Conservation (phyloP, 2,888 invertebrate genomes). For the Altica lythri region DNA sequence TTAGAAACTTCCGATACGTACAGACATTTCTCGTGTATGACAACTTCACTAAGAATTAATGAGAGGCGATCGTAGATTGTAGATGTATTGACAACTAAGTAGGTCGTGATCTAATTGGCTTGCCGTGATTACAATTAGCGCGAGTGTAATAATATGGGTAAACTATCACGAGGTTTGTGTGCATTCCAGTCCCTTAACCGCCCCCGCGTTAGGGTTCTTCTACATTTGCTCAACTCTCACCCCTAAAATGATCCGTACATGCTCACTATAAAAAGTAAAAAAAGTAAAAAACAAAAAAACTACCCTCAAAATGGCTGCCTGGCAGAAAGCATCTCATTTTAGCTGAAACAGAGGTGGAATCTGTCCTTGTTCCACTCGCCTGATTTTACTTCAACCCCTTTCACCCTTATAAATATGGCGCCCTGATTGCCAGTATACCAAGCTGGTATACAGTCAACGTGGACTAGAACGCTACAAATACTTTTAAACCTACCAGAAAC, state of each 20-base stretch:
- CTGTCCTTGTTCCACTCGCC: conserved; percentile 59
- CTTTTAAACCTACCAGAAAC: conserved; percentile 38
- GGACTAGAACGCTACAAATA: conserved; percentile 44
- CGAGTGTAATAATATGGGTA: conserved; percentile 48
- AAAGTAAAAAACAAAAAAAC: conserved; percentile 62
- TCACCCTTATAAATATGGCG: conserved; percentile 61
- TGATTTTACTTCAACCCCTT: conserved; percentile 59
- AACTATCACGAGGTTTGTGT: conserved; percentile 48
- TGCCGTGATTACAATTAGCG: conserved; percentile 53
- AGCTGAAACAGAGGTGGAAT: conserved; percentile 59
- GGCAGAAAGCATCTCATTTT: conserved; percentile 61
- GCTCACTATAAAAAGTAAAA: conserved; percentile 53
- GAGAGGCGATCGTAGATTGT: conserved; percentile 34
- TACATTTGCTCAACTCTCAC: conserved; percentile 55
- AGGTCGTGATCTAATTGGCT: conserved; percentile 53
- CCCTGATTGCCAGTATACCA: conserved; percentile 61
- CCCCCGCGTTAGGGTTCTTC: conserved; percentile 37
- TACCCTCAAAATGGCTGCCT: conserved; percentile 77
- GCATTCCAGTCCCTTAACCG: conserved; percentile 25
- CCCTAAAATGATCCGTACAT: conserved; percentile 58
- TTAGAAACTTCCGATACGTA: no score
- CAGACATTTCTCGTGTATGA: no score
- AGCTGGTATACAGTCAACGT: conserved; percentile 56
- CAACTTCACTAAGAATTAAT: conserved; percentile 43
- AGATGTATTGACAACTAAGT: conserved; percentile 34